phyloP scores from a whole-genome alignment of 2,113 vertebrate genomes.

The Bolborhynchus lineola region DNA sequence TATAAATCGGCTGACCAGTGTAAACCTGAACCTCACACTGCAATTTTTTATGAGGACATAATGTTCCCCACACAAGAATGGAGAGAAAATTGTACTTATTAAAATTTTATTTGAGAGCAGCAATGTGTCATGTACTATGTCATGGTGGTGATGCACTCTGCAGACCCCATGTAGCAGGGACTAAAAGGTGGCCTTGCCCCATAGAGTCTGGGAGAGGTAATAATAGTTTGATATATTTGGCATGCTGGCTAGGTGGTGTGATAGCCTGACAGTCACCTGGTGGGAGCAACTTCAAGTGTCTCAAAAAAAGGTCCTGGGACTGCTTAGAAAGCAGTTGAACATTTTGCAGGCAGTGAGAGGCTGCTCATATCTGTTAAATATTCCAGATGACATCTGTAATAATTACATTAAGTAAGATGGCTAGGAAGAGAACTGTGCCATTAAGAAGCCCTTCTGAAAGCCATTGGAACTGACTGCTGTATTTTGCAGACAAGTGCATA shows the following conservation, averaged over 20 bases:
- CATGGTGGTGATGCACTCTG: not conserved
- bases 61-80: not conserved
- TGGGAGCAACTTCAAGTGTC: fast-evolving
- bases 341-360: not conserved
- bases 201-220: fast-evolving
- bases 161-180: not conserved
- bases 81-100: not conserved
- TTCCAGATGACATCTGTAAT: not conserved
- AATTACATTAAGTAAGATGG: not conserved
- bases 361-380: fast-evolving
- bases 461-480: not conserved
- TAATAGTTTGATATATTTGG: not conserved
- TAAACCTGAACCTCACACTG: not conserved
- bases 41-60: not conserved
- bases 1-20: not conserved
- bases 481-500: not conserved
- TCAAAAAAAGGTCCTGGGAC: not conserved
- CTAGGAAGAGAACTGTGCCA: not conserved
- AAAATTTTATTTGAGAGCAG: not conserved
- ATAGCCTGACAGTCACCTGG: not conserved
- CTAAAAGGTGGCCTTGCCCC: not conserved
- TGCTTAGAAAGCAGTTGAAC: not conserved
- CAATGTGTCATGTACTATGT: fast-evolving
- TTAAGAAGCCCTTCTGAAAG: not conserved
- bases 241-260: fast-evolving